These are phyloP conservation scores for Brachyptera putata DNA, from an alignment of 2,888 invertebrate species.

Conservation along the genomic window DNA sequence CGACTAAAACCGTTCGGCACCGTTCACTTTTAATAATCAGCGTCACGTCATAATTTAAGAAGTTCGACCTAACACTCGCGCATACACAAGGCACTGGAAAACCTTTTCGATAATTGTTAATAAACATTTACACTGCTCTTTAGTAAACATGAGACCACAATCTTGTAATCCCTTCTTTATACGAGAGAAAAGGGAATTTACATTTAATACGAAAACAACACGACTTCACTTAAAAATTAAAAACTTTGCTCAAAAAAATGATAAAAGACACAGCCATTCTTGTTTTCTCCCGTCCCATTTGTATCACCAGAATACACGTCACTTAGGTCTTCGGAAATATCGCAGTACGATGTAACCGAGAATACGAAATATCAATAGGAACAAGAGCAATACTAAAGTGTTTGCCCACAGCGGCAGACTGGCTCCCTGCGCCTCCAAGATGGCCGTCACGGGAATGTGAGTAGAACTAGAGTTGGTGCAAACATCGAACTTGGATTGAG, in stretches of 20 bases:
- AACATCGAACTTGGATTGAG: slow-evolving; percentile 61
- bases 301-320: slow-evolving; percentile 38
- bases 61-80: slow-evolving; percentile 29
- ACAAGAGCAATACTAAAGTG: slow-evolving; percentile 63
- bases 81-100: slow-evolving; percentile 31
- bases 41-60: slow-evolving; percentile 5
- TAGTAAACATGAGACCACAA: slow-evolving; percentile 29
- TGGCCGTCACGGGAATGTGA: slow-evolving; percentile 61
- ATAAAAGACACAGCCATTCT: slow-evolving; percentile 32
- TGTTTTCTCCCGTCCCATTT: slow-evolving; percentile 28
- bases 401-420: slow-evolving; percentile 67
- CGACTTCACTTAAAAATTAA: slow-evolving; percentile 25
- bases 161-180: slow-evolving; percentile 17
- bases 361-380: slow-evolving; percentile 65
- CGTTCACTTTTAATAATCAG: not conserved
- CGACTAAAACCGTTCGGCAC: slow-evolving; percentile 16
- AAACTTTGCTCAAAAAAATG: slow-evolving; percentile 28
- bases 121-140: slow-evolving; percentile 22
- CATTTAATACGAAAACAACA: slow-evolving; percentile 21
- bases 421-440: slow-evolving; percentile 62
- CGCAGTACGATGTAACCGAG: slow-evolving; percentile 69
- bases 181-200: slow-evolving; percentile 13
- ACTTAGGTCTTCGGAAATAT: slow-evolving; percentile 64
- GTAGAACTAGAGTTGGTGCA: slow-evolving; percentile 51
- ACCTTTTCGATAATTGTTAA: slow-evolving; percentile 15